Percentiles rank a stretch among this genome's conserved stretches.
phyloP scores from a whole-genome alignment of 1,140 invertebrate genomes.

The Elysia chlorotica region DNA sequence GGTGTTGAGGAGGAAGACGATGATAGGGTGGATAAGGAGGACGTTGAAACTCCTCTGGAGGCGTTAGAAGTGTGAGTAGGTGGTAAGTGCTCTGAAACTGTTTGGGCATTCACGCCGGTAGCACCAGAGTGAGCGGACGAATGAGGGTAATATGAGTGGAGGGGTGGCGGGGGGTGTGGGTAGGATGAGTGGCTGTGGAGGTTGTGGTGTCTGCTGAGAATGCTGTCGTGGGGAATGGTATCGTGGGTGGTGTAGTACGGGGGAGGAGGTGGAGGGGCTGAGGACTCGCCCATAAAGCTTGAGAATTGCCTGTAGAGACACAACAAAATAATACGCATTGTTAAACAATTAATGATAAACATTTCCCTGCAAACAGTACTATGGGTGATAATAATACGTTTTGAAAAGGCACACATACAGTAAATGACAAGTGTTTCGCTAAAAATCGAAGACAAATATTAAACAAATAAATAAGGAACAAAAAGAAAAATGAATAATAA shows the following conservation, averaged over 20 bases:
- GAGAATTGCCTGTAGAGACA: slow-evolving; percentile 34
- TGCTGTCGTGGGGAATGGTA: background rate
- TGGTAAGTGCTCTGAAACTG: too few relatives aligned
- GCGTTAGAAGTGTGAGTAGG: too few relatives aligned
- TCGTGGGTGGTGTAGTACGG: slow-evolving; percentile 9
- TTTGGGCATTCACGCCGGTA: too few relatives aligned
- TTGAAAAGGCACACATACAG: background rate
- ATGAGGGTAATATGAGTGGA: background rate
- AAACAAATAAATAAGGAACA: background rate
- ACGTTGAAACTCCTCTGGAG: too few relatives aligned
- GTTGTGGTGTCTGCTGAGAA: background rate
- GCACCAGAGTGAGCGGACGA: background rate
- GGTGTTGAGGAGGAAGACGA: too few relatives aligned
- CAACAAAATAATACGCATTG: too few relatives aligned
- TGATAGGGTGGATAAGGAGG: too few relatives aligned
- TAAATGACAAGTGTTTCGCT: background rate
- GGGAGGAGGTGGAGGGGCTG: slow-evolving; percentile 14
- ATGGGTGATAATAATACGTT: background rate
- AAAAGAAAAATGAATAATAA: background rate
- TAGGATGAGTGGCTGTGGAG: background rate
- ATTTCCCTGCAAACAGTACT: background rate
- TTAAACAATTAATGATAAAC: too few relatives aligned
- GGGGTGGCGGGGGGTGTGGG: background rate
- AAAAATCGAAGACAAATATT: background rate
- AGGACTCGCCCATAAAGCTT: slow-evolving; percentile 33